Percentiles rank a stretch among this genome's conserved stretches.
phyloP scores from a whole-genome alignment of 1,140 invertebrate genomes.

The Acyrthosiphon pisum region DNA sequence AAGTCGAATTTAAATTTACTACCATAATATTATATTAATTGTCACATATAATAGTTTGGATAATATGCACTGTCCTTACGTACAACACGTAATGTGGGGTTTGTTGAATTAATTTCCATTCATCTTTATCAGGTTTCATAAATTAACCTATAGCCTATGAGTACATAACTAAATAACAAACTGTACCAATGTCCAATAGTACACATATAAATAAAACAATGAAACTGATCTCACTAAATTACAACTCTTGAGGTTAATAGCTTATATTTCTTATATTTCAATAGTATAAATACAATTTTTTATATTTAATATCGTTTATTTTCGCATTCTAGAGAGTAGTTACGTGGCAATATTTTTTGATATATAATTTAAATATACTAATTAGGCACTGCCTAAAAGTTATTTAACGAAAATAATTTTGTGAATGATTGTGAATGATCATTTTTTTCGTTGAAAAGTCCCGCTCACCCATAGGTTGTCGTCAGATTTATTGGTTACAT shows the following conservation, averaged over 20 bases:
- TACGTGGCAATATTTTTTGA: neutral
- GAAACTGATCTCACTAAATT: too few relatives aligned
- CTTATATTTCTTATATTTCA: neutral
- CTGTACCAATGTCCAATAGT: neutral
- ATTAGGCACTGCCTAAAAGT: neutral
- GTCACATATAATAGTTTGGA: neutral
- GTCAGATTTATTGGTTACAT: slow-evolving; percentile 46
- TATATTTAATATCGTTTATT: neutral
- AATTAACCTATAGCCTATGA: neutral
- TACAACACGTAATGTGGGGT: too few relatives aligned
- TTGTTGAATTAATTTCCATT: neutral
- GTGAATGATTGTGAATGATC: neutral
- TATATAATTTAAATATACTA: neutral
- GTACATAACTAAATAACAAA: neutral
- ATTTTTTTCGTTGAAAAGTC: neutral
- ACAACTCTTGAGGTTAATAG: too few relatives aligned
- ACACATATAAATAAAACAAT: too few relatives aligned
- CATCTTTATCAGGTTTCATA: neutral
- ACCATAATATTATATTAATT: neutral
- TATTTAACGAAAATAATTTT: neutral
- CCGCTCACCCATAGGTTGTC: neutral
- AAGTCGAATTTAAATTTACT: neutral
- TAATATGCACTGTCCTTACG: neutral
- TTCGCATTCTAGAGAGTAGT: neutral
- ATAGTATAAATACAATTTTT: neutral